phyloP scores from a whole-genome alignment of 1,140 invertebrate species.

The Arctopsyche grandis region DNA sequence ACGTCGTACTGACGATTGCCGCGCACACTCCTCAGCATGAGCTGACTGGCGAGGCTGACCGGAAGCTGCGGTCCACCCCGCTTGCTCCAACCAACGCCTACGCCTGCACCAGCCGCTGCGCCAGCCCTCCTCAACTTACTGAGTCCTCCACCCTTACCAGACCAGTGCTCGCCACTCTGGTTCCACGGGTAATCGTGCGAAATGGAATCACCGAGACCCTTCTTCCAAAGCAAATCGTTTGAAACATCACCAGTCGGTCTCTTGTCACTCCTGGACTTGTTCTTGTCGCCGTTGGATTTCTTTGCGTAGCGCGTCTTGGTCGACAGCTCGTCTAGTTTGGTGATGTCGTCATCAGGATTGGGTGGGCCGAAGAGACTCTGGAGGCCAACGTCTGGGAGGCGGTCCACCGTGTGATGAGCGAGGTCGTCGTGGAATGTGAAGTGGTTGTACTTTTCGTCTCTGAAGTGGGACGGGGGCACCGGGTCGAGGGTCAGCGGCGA shows the following conservation, averaged over 20 bases:
- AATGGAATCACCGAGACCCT: constrained; percentile 50
- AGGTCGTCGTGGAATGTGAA: constrained; percentile 52
- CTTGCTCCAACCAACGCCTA: constrained; percentile 42
- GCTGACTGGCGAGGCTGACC: constrained; percentile 66
- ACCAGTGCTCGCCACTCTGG: constrained; percentile 50
- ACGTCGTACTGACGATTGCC: constrained; percentile 75
- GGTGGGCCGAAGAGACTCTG: constrained; percentile 51
- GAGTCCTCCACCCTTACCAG: constrained; percentile 42
- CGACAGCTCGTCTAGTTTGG: constrained; percentile 51
- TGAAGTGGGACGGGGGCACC: constrained; percentile 50
- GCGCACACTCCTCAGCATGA: constrained; percentile 72
- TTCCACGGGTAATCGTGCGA: constrained; percentile 50
- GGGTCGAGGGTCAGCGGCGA: constrained; percentile 45
- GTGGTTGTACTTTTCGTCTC: constrained; percentile 52
- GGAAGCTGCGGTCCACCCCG: constrained; percentile 52
- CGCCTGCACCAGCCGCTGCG: constrained; percentile 10
- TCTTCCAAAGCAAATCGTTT: constrained; percentile 51
- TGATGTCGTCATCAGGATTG: constrained; percentile 53
- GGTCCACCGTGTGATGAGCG: constrained; percentile 37
- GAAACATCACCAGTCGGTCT: constrained; percentile 23
- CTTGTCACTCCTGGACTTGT: constrained; percentile 47
- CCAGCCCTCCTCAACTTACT: constrained; percentile 31
- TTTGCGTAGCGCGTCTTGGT: constrained; percentile 53
- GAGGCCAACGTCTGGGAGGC: constrained; percentile 49
- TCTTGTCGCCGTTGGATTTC: constrained; percentile 51